Evolutionary conservation across 2,888 invertebrate genomes (phyloP), one percentile per base, ranked within the genome.

Genomic region (Strigamia maritima): DNA sequence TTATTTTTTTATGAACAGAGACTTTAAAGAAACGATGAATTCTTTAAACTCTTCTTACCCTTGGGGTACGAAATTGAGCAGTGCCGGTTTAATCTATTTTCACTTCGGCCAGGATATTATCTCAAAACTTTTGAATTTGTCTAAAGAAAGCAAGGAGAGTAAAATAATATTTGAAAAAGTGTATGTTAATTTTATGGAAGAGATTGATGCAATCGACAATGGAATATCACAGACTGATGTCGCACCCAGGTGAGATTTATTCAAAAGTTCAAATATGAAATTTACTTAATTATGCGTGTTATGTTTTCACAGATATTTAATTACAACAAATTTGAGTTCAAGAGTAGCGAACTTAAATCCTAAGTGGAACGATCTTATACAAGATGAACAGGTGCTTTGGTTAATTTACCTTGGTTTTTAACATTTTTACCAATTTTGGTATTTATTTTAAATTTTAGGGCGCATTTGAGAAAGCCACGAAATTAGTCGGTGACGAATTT

Each of bases 171-270:
- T 84, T 82, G 84, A 86, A 79, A 87, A 87, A 81, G 89, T 98
- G 0, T 99, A 99, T 85, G 91, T 93, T 81, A 90, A 90, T 80
- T 93, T 98, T 79, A 91, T 99, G 16, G 92, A 93, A 87, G 97
- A 98, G 89, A 89, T 99, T 80, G 99, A 99, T 87, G 98, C 93
- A 0, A 93, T 98, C 79, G 99, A 99, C 86, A 99, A 99, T 88
- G 99, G 98, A n/a, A 89, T 98, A 0, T 91, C 92, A 0, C 92
- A 94, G 89, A 90, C 90, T 81, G 90, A 91, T 65, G 92, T 90
- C 1, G 82, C 82, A 78, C 84, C 85, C 31, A 84, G 84, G 86
- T 85, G 81, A 8, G 24, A 75, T 31, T 75, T 28, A 28, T 16
- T 31, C 2, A 35, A 76, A 74, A 19, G 74, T 74, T 35, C 4